Evolutionary conservation across 2,113 vertebrate species (phyloP), one percentile per base, ranked within the genome.

Genomic region (Anhinga anhinga): DNA sequence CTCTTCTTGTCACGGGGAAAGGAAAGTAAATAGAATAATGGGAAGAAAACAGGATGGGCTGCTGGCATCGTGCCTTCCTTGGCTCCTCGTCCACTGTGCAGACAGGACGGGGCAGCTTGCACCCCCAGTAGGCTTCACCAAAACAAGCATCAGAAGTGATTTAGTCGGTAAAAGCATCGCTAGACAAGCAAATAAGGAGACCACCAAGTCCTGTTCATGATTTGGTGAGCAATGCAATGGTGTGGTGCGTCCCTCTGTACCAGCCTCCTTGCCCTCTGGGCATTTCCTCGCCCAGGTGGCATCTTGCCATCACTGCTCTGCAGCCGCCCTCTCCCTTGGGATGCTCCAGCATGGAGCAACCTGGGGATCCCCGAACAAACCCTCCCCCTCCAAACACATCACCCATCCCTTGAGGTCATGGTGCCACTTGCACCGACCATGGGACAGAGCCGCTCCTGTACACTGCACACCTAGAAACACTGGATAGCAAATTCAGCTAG

Each of bases 401-500:
- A 50, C 32, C 59, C 59, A 47, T 36, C 20, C 44, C 62, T 90
- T 0, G 0, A 80, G 50, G 70, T 55, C 49, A 38, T 0, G 1
- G 38, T 42, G 40, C 20, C 34, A 29, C 74, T 59, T 36, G 40
- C 30, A 71, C 4, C 0, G 0, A 61, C 71, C 3, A 7, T 0
- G 3, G 67, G 63, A 42, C 72, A 76, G 49, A 63, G 73, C 62
- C 2, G 20, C 21, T 61, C 45, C 73, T 55, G 45, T 69, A 53
- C 69, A 86, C 76, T 2, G 4, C 89, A 88, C 80, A 72, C 67
- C 66, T 82, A 87, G 67, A 49, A 92, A 95, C 16, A 26, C 45
- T 21, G 45, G 65, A 14, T 10, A 86, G 65, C 73, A 90, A 94
- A 71, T 40, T 66, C 85, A 92, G 25, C 80, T 80, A 74, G 47